Percentiles rank a stretch among this genome's conserved stretches.
Conservation (phyloP, 2,797 vertebrate species). For the Fistularia tabacaria region DNA sequence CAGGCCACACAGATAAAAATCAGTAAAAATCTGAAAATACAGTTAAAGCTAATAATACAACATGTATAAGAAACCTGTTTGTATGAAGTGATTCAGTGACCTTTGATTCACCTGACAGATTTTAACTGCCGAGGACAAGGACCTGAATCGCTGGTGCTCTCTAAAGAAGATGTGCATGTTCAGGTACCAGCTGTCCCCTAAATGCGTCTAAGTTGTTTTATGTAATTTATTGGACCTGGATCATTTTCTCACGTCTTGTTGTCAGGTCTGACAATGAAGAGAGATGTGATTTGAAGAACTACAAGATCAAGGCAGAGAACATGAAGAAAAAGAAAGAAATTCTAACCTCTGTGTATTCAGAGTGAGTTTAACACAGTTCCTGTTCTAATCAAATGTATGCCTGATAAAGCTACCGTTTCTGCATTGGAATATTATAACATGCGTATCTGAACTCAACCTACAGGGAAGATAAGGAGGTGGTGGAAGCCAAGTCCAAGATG, state of each 20-base stretch:
- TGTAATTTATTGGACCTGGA: rapidly evolving
- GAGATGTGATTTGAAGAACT: constrained; percentile 76
- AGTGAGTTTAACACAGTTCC: constrained; percentile 60
- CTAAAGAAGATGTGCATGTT: constrained; percentile 93
- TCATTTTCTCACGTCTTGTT: neutral
- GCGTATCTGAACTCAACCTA: constrained; percentile 21
- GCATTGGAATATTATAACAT: neutral
- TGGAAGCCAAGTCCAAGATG: constrained; percentile 53
- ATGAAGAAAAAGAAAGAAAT: constrained; percentile 77
- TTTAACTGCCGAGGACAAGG: constrained; percentile 80
- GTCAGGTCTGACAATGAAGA: constrained; percentile 85
- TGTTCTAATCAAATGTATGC: neutral
- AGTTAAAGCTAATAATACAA: no score
- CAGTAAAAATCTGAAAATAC: no score
- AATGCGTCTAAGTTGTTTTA: neutral
- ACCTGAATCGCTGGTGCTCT: constrained; percentile 89
- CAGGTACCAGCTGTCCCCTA: constrained; percentile 70
- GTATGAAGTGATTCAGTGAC: neutral
- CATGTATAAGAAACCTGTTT: no score
- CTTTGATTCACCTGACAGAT: constrained; percentile 64
- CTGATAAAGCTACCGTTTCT: neutral
- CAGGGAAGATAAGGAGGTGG: constrained; percentile 42
- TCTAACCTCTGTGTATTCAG: constrained; percentile 74
- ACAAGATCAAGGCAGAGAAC: constrained; percentile 77
- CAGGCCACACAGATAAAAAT: constrained; percentile 31